phyloP scores from a whole-genome alignment of 2,113 vertebrate genomes.

The Caranx melampygus region DNA sequence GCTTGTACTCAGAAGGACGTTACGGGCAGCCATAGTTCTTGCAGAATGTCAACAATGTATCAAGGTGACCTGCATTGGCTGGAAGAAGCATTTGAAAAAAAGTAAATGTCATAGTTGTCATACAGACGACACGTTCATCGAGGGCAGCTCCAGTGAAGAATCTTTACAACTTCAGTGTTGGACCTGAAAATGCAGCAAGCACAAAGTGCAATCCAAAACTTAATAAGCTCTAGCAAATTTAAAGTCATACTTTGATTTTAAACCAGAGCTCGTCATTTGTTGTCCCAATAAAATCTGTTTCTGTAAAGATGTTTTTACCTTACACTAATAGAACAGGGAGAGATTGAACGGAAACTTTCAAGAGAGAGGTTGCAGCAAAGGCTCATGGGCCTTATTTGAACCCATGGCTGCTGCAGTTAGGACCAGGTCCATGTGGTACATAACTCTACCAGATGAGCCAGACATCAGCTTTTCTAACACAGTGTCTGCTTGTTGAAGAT shows the following conservation, averaged over 20 bases:
- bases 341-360: too few relatives aligned
- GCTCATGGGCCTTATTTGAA: too few relatives aligned
- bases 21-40: neutral
- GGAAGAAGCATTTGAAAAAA: neutral
- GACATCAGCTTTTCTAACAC: neutral
- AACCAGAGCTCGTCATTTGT: neutral
- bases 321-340: too few relatives aligned
- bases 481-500: neutral
- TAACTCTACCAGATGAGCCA: too few relatives aligned
- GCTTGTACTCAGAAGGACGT: neutral
- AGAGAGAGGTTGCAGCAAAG: too few relatives aligned
- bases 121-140: neutral
- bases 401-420: too few relatives aligned
- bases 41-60: neutral
- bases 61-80: neutral
- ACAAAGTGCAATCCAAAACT: neutral
- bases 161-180: neutral
- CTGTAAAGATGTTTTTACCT: too few relatives aligned
- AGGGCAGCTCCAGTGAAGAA: neutral
- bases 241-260: neutral
- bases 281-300: neutral
- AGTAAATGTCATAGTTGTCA: constrained; percentile 7
- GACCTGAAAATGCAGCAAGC: neutral
- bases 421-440: too few relatives aligned
- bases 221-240: neutral